Evolutionary conservation across 2,888 invertebrate species (phyloP).

Genomic region (Geotrupes spiniger): DNA sequence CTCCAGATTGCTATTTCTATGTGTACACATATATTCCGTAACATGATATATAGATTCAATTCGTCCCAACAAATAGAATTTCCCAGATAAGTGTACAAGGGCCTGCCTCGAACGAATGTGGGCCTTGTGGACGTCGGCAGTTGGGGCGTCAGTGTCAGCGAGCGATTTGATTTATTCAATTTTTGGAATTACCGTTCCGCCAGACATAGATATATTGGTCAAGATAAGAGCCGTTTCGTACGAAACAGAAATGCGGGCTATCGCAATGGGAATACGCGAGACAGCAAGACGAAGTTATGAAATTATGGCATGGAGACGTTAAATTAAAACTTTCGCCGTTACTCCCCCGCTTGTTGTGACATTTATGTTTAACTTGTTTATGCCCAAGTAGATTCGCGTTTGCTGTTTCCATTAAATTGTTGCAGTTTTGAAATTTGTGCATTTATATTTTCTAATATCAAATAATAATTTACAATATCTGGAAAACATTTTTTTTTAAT

Average conservation of each 20-base stretch:
- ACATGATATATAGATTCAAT: constrained; percentile 51
- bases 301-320: constrained; percentile 29
- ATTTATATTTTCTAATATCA: too few species aligned
- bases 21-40: not conserved
- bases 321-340: constrained; percentile 31
- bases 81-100: constrained; percentile 39
- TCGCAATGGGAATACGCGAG: constrained; percentile 26
- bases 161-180: constrained; percentile 44
- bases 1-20: not conserved
- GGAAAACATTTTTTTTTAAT: too few species aligned
- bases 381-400: too few species aligned
- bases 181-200: constrained; percentile 40
- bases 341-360: not conserved
- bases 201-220: constrained; percentile 42
- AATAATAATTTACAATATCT: too few species aligned
- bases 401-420: too few species aligned
- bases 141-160: not conserved
- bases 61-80: constrained; percentile 49
- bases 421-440: too few species aligned
- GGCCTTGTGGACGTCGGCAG: not conserved
- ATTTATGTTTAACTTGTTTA: not conserved
- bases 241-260: constrained; percentile 4
- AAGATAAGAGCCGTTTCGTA: constrained; percentile 41
- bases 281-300: constrained; percentile 28
- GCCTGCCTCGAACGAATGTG: not conserved